Evolutionary conservation across 2,113 vertebrate species (phyloP), one percentile per base, ranked within the genome.

Genomic region (Balaenoptera acutorostrata): DNA sequence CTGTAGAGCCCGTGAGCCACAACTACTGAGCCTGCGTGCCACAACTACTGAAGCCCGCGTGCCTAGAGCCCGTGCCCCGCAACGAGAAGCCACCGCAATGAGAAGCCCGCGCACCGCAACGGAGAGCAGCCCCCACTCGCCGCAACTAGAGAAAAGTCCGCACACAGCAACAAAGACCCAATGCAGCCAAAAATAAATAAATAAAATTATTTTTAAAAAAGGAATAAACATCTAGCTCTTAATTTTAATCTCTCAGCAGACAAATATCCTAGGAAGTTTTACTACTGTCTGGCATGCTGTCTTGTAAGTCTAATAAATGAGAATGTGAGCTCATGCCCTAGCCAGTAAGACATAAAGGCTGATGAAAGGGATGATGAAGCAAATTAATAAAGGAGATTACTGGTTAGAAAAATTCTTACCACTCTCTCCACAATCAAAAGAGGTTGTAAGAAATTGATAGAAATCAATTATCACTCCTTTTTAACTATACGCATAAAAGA

Each of bases 351-450:
- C 39, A 64, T 33, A 87, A 82, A 52, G 64, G 55, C 80, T 18
- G 81, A 94, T 89, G 90, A 92, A 91, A 94, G 33, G 57, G 59
- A 96, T 0, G 61, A 94, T 81, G 88, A 95, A 85, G 21, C 83
- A 97, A 88, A 97, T 86, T 91, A 98, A 84, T 61, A 98, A 64
- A 61, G 61, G 81, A 97, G 93, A 97, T 20, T 71, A 49, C 21
- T 81, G 39, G 36, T 17, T 82, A 81, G 39, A 63, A 25, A 97
- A 75, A 86, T 46, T 85, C 87, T 89, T 86, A 75, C 52, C 55
- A 89, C 61, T 86, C 63, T 86, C 44, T 80, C 64, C 52, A 31
- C 27, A 69, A 96, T 94, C 95, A 95, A 97, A 97, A 17, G 44
- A 36, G 72, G 21, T 55, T 61, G 27, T 69, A 92, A 92, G 41